Percentiles rank a stretch among this genome's conserved stretches.
These are phyloP conservation scores for Vidua macroura DNA, from an alignment of 2,113 vertebrate genomes.

Conservation along the genomic window DNA sequence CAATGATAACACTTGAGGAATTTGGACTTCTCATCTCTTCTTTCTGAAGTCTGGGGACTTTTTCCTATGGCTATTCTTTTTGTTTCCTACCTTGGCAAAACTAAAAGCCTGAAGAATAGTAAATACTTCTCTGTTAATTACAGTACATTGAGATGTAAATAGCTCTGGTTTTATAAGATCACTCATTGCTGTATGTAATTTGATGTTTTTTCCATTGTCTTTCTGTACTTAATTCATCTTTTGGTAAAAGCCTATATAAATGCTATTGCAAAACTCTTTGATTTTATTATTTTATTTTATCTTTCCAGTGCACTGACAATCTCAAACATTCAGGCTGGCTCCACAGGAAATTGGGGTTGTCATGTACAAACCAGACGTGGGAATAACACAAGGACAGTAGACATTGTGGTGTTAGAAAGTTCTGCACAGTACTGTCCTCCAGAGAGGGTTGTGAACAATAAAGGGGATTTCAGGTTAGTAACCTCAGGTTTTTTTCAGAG, in stretches of 20 bases:
- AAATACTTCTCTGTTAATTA: not conserved
- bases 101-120: not conserved
- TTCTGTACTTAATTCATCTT: not conserved
- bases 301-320: conserved; percentile 88
- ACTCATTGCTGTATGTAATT: not conserved
- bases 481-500: not conserved
- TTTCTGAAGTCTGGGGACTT: not conserved
- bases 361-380: conserved; percentile 89
- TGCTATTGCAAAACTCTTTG: not conserved
- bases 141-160: not conserved
- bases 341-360: conserved; percentile 96
- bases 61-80: not conserved
- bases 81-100: not conserved
- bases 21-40: not conserved
- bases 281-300: conserved; percentile 9
- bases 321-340: conserved; percentile 95
- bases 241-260: not conserved
- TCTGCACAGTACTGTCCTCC: conserved; percentile 91
- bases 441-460: conserved; percentile 92
- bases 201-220: not conserved
- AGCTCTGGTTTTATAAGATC: not conserved
- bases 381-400: conserved; percentile 91
- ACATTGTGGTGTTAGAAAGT: conserved; percentile 92
- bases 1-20: not conserved
- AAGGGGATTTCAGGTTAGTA: conserved; percentile 94